A percentile compares a stretch with the other conserved stretches of the same genome.
phyloP scores from a whole-genome alignment of 2,797 vertebrate genomes.

The Rhabdophis nuchalis region DNA sequence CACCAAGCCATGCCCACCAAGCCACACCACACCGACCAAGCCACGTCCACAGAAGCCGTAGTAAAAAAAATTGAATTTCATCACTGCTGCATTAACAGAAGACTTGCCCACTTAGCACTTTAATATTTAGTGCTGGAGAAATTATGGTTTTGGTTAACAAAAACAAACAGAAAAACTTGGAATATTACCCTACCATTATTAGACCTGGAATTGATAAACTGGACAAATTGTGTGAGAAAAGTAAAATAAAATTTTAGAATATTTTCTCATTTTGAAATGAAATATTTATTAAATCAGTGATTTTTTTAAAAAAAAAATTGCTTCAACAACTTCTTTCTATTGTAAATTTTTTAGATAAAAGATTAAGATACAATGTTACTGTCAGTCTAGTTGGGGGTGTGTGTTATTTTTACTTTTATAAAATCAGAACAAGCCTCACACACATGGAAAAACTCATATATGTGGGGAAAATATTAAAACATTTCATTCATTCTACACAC shows the following conservation, averaged over 20 bases:
- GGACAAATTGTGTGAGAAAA: not conserved
- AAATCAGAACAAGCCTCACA: not conserved
- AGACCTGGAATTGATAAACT: not conserved
- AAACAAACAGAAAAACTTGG: not conserved
- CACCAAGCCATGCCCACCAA: too few species aligned
- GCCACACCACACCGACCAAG: too few species aligned
- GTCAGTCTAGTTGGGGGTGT: too few species aligned
- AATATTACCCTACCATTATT: not conserved
- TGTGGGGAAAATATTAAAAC: not conserved
- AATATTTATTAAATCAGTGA: not conserved
- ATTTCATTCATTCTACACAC: not conserved
- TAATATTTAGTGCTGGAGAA: not conserved
- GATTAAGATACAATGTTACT: not conserved
- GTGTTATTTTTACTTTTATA: not conserved
- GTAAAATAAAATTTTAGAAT: not conserved
- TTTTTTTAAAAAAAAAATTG: not conserved
- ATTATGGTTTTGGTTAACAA: not conserved
- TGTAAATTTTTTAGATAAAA: not conserved
- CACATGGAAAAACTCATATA: not conserved
- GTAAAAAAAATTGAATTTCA: too few species aligned
- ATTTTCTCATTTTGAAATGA: not conserved
- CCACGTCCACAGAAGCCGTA: too few species aligned
- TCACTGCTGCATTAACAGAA: not conserved
- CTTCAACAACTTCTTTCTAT: not conserved
- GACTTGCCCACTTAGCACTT: not conserved